These are phyloP conservation scores for Linnaemya tessellans DNA, from an alignment of 2,888 invertebrate genomes.

Conservation along the genomic window DNA sequence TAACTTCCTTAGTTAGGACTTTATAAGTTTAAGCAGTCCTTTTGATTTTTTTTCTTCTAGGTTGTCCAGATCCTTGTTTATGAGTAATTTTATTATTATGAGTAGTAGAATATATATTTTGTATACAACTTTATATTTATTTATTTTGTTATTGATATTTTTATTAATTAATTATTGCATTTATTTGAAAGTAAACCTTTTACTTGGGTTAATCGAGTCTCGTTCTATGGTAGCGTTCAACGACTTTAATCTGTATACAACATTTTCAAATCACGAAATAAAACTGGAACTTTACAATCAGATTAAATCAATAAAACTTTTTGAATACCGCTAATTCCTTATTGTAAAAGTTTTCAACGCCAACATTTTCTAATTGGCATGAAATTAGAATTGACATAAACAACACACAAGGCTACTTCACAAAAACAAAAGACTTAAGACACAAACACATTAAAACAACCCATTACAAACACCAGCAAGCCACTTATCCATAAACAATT, in stretches of 20 bases:
- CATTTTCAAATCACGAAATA: neutral
- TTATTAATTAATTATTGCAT: no score
- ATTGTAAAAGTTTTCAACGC: neutral
- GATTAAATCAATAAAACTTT: neutral
- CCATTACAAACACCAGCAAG: constrained; percentile 23
- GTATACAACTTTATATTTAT: no score
- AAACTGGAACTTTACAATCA: neutral
- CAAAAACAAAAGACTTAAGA: constrained; percentile 71
- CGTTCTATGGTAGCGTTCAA: no score
- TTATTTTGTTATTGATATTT: no score
- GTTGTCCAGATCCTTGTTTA: no score
- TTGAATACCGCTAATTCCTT: neutral
- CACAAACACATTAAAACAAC: constrained; percentile 46
- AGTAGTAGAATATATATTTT: no score
- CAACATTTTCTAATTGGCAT: neutral
- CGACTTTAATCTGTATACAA: neutral
- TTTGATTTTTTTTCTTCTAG: no score
- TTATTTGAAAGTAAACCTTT: no score
- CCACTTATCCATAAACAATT: neutral
- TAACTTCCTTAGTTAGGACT: no score
- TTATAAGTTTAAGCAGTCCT: no score
- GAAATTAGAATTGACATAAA: neutral
- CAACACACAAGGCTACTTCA: neutral
- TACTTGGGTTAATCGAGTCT: no score
- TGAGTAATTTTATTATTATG: no score